Conservation (phyloP, 2,888 invertebrate genomes). For the Schizotus pectinicornis region DNA sequence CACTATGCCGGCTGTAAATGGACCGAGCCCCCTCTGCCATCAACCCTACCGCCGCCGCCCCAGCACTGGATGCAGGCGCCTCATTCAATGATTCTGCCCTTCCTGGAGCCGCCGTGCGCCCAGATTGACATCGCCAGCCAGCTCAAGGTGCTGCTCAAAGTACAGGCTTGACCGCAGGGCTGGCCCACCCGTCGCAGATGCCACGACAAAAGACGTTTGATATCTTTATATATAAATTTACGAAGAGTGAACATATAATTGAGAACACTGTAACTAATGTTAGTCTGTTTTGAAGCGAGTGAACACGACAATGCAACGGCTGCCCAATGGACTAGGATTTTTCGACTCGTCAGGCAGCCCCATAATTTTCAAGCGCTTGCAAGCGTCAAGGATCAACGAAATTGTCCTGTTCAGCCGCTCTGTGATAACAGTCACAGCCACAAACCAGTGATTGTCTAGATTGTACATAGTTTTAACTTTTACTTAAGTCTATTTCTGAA, state of each 20-base stretch:
- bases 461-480: slow-evolving; percentile 49
- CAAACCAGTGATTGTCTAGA: slow-evolving; percentile 44
- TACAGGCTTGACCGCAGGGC: slow-evolving; percentile 55
- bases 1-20: slow-evolving; percentile 73
- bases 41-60: slow-evolving; percentile 74
- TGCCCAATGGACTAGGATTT: not conserved
- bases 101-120: slow-evolving; percentile 40
- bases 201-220: slow-evolving; percentile 48
- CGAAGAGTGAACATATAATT: slow-evolving; percentile 46
- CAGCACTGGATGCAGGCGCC: slow-evolving; percentile 72
- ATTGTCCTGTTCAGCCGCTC: slow-evolving; percentile 61
- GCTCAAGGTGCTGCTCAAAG: slow-evolving; percentile 57
- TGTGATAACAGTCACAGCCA: slow-evolving; percentile 51
- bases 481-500: slow-evolving; percentile 52
- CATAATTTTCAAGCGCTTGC: slow-evolving; percentile 3
- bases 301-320: slow-evolving; percentile 57
- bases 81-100: slow-evolving; percentile 35
- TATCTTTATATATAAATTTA: slow-evolving; percentile 51
- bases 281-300: slow-evolving; percentile 55
- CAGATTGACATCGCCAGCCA: slow-evolving; percentile 52
- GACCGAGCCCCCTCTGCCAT: slow-evolving; percentile 74
- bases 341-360: not conserved
- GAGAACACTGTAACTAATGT: slow-evolving; percentile 33
- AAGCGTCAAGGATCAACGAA: slow-evolving; percentile 15
- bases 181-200: slow-evolving; percentile 36